These are phyloP conservation scores for Apamea anceps DNA, from an alignment of 2,888 invertebrate species.

Conservation along the genomic window DNA sequence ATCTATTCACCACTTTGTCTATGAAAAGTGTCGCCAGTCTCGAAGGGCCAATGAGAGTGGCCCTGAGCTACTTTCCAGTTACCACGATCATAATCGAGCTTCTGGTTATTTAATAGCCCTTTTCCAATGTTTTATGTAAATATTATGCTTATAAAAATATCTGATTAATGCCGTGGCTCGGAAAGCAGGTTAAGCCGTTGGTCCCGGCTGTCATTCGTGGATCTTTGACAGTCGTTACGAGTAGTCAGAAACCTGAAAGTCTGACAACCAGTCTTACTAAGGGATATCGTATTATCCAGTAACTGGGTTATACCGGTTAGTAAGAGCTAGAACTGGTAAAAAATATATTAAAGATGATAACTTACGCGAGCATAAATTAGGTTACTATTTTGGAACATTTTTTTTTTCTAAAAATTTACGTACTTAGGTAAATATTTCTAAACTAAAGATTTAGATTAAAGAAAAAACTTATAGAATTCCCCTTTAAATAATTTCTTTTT, in stretches of 20 bases:
- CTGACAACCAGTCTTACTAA: too few species aligned
- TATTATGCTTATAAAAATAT: not conserved
- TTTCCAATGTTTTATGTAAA: slow-evolving; percentile 32
- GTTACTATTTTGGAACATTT: not conserved
- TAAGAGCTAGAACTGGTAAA: not conserved
- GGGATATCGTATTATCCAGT: too few species aligned
- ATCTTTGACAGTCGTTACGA: too few species aligned
- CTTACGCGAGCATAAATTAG: not conserved
- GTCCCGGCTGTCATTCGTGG: too few species aligned
- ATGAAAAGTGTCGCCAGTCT: slow-evolving; percentile 11
- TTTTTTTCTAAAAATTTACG: not conserved
- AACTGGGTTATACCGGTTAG: not conserved
- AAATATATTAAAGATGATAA: not conserved
- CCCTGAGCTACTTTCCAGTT: slow-evolving; percentile 57
- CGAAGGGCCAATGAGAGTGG: slow-evolving; percentile 57
- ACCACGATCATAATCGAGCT: slow-evolving; percentile 12
- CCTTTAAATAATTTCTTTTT: too few species aligned
- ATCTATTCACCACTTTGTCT: not conserved
- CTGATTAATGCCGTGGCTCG: not conserved
- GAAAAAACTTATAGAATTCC: too few species aligned
- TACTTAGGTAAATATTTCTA: not conserved
- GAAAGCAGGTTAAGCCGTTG: too few species aligned
- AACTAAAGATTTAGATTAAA: too few species aligned
- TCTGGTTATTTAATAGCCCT: slow-evolving; percentile 52
- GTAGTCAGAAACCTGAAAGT: too few species aligned